Percentiles rank a stretch among this genome's conserved stretches.
Conservation (phyloP, 2,888 invertebrate genomes). For the Sicus ferrugineus region DNA sequence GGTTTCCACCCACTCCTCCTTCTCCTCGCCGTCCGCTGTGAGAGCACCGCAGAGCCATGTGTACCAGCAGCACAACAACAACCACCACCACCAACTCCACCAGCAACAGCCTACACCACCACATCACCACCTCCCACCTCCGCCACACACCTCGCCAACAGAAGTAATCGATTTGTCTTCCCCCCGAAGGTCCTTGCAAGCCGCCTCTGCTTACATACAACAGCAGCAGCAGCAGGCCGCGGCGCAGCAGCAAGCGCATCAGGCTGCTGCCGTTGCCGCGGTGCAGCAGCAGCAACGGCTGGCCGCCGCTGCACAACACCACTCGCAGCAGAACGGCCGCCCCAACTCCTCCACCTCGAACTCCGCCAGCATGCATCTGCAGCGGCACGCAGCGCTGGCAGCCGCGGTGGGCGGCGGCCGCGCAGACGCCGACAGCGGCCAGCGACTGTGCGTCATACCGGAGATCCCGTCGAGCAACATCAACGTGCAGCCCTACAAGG, state of each 20-base stretch:
- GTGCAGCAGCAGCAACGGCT: constrained; percentile 48
- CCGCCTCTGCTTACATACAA: constrained; percentile 54
- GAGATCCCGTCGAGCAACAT: constrained; percentile 74
- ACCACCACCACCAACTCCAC: constrained; percentile 46
- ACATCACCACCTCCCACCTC: constrained; percentile 37
- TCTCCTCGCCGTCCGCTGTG: background rate
- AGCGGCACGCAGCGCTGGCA: constrained; percentile 60
- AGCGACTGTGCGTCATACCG: constrained; percentile 71
- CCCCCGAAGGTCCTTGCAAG: constrained; percentile 65
- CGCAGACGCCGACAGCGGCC: constrained; percentile 50
- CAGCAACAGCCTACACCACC: constrained; percentile 45
- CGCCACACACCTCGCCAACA: constrained; percentile 53
- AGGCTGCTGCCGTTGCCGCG: constrained; percentile 48
- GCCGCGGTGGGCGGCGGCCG: constrained; percentile 46
- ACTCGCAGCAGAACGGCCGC: constrained; percentile 52
- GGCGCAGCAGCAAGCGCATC: constrained; percentile 49
- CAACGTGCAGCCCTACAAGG: constrained; percentile 79
- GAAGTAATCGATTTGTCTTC: constrained; percentile 68
- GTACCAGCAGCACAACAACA: constrained; percentile 24
- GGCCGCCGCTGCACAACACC: constrained; percentile 53
- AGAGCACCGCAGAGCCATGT: background rate
- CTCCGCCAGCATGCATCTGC: constrained; percentile 66
- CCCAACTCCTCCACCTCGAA: constrained; percentile 44
- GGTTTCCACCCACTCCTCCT: constrained; percentile 14
- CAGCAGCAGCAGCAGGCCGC: constrained; percentile 47